A percentile compares a stretch with the other conserved stretches of the same genome.
phyloP scores from a whole-genome alignment of 2,888 invertebrate genomes.

The Rhagonycha fulva region DNA sequence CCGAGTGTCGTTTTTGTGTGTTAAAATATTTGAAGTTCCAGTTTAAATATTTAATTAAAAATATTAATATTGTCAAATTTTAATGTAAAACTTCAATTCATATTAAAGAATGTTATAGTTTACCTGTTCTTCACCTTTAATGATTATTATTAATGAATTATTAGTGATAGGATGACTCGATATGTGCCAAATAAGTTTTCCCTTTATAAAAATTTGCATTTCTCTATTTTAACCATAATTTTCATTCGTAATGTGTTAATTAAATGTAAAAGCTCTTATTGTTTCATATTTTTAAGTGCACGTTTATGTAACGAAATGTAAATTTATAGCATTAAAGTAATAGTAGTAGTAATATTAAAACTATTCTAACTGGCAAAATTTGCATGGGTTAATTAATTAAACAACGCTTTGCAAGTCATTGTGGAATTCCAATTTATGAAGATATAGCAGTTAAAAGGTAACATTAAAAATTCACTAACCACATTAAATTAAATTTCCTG shows the following conservation, averaged over 20 bases:
- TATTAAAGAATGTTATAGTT: background rate
- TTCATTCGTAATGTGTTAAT: background rate
- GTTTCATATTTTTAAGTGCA: background rate
- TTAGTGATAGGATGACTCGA: background rate
- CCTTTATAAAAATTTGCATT: background rate
- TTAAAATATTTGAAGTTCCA: constrained; percentile 17
- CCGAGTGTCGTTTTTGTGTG: constrained; percentile 10
- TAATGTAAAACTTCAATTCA: background rate
- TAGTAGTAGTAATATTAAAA: background rate
- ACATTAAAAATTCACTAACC: background rate
- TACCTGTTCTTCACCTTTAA: background rate
- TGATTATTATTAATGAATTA: background rate
- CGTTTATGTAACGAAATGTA: constrained; percentile 1
- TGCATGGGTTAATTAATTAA: constrained; percentile 3
- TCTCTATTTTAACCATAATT: background rate
- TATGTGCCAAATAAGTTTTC: background rate
- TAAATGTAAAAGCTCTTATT: background rate
- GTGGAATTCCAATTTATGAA: background rate
- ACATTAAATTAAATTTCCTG: background rate
- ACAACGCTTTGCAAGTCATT: background rate
- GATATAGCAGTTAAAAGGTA: background rate
- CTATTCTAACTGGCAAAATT: background rate
- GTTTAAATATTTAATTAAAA: background rate
- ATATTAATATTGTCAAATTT: background rate
- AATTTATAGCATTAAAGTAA: background rate